These are phyloP conservation scores for Hylia prasina DNA, from an alignment of 2,113 vertebrate genomes.

Conservation along the genomic window DNA sequence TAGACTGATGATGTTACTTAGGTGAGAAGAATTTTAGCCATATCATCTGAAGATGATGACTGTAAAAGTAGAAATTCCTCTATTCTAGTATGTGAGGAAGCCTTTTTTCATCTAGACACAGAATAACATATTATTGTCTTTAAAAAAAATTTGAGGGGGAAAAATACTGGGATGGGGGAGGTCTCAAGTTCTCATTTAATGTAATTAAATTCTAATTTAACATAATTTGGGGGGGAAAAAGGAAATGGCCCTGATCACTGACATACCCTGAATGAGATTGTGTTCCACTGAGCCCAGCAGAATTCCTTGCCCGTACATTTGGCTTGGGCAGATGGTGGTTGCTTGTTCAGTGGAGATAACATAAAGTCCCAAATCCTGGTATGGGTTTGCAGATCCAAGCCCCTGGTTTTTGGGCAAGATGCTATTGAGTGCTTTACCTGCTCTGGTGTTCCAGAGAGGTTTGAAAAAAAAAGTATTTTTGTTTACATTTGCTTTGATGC, in stretches of 20 bases:
- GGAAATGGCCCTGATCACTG: background rate
- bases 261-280: background rate
- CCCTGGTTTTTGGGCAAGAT: conserved; percentile 27
- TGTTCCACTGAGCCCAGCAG: background rate
- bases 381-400: conserved; percentile 9
- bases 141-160: background rate
- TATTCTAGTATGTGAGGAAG: background rate
- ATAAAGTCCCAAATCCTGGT: background rate
- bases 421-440: conserved; percentile 20
- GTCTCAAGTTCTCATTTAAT: background rate
- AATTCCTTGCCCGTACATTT: background rate
- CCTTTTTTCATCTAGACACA: background rate
- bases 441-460: conserved; percentile 34
- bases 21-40: background rate
- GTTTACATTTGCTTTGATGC: conserved; percentile 59
- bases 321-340: background rate
- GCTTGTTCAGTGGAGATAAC: background rate
- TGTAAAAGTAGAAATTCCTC: background rate
- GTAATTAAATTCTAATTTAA: background rate
- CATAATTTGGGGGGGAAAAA: background rate
- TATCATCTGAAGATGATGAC: background rate
- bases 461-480: conserved; percentile 52
- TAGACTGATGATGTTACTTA: background rate
- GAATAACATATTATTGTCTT: background rate
- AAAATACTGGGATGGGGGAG: background rate